Base-by-base conservation (phyloP, 2,113 vertebrate genomes). In the Camarhynchus parvulus region DNA sequence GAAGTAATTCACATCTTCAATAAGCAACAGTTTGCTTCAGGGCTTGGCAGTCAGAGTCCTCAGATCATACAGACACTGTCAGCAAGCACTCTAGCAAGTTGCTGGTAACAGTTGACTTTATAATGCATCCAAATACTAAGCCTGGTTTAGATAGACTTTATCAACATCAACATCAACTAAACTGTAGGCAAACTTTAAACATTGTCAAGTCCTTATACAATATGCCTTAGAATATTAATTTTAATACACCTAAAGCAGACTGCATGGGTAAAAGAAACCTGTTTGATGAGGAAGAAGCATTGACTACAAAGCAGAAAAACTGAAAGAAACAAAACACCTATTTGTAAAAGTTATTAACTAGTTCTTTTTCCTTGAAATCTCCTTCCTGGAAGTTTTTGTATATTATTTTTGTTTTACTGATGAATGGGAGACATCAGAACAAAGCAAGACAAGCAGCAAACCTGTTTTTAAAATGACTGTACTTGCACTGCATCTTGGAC, bases 361-460 rank as follows among this genome's bases (percentile, higher is more conserved):
- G 8, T 46, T 75, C 23, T 79, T 83, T 80, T 91, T 59, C 74
- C 69, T 73, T 96, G 78, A 92, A 93, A 87, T 92, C 49, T 55
- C 50, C 83, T 95, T 87, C 55, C 23, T 81, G 74, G 50, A 92
- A 61, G 35, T 84, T 83, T 91, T 73, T 87, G 28, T 68, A 47
- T 58, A 72, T 70, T 61, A 81, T 84, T 93, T 94, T 84, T 17
- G 53, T 66, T 90, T 80, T 87, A 81, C 33, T 74, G 35, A 90
- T 81, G 55, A 92, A 46, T 84, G 64, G 59, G 59, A 92, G 44
- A 61, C 92, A 91, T 76, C 68, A 93, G 59, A 96, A 91, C 41
- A 93, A 90, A 89, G 74, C 11, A 80, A 89, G 62, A 79, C 56
- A 79, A 70, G 63, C 68, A 89, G 50, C 35, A 56, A 42, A 46